Percentiles rank a stretch among this genome's conserved stretches.
Conservation (phyloP, 2,113 vertebrate genomes). For the Neolamprologus falcicula region DNA sequence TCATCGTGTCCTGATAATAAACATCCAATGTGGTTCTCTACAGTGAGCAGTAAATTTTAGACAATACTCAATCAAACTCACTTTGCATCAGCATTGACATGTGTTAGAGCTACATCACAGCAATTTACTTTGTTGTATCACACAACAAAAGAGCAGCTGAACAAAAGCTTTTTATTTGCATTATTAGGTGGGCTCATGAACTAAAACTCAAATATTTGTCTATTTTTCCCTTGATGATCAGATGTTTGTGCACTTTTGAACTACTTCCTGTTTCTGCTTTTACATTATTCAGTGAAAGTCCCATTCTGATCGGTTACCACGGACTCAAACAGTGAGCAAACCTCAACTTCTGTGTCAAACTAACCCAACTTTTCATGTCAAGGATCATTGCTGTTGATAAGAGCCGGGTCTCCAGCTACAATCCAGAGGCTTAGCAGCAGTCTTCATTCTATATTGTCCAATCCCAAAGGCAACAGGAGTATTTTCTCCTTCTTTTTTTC, state of each 20-base stretch:
- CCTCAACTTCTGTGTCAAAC: background rate
- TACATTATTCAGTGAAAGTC: background rate
- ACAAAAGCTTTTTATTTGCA: background rate
- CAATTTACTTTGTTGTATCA: background rate
- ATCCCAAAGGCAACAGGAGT: background rate
- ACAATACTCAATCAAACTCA: background rate
- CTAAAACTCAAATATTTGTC: background rate
- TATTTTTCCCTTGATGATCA: background rate
- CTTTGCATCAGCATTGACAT: background rate
- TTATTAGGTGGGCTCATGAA: background rate
- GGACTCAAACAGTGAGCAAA: background rate
- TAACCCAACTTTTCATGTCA: background rate
- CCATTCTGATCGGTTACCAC: background rate
- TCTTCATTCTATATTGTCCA: background rate
- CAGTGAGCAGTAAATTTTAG: background rate
- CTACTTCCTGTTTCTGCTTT: background rate
- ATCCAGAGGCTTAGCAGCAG: background rate
- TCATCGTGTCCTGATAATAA: background rate
- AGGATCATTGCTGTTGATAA: background rate
- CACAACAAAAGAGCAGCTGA: background rate
- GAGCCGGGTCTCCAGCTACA: background rate
- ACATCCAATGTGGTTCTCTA: background rate
- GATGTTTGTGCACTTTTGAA: background rate
- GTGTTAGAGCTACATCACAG: background rate
- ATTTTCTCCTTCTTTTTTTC: background rate